phyloP scores from a whole-genome alignment of 2,113 vertebrate species.

The Ptyas mucosa region DNA sequence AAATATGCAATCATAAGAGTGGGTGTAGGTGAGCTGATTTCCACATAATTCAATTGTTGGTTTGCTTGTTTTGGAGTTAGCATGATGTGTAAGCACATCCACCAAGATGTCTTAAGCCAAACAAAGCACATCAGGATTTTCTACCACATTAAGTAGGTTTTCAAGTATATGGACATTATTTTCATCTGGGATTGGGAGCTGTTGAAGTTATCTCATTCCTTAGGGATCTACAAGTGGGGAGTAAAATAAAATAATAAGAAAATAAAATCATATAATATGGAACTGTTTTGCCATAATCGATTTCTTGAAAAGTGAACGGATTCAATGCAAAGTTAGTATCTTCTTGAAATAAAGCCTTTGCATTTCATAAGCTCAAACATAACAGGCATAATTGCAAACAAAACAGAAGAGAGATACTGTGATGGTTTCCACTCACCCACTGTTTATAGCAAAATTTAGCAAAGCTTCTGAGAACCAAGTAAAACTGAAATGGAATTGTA shows the following conservation, averaged over 20 bases:
- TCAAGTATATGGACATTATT: neutral
- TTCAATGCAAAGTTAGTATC: neutral
- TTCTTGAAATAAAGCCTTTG: neutral
- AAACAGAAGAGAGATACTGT: neutral
- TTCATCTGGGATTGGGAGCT: neutral
- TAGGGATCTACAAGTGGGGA: neutral
- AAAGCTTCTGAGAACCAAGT: neutral
- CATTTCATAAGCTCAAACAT: neutral
- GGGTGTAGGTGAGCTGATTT: neutral
- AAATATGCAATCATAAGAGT: neutral
- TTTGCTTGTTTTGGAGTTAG: neutral
- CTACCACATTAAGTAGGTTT: neutral
- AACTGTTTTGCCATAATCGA: neutral
- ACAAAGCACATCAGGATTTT: neutral
- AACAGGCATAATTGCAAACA: neutral
- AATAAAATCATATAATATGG: neutral
- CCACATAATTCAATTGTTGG: neutral
- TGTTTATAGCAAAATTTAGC: neutral
- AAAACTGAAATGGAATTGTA: neutral
- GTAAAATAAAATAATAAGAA: neutral
- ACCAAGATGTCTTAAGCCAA: neutral
- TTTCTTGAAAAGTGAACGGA: neutral
- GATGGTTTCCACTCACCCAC: neutral
- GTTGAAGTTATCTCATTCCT: neutral
- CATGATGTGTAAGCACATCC: neutral